phyloP scores from a whole-genome alignment of 2,888 invertebrate genomes.

The Drosophila monieri region DNA sequence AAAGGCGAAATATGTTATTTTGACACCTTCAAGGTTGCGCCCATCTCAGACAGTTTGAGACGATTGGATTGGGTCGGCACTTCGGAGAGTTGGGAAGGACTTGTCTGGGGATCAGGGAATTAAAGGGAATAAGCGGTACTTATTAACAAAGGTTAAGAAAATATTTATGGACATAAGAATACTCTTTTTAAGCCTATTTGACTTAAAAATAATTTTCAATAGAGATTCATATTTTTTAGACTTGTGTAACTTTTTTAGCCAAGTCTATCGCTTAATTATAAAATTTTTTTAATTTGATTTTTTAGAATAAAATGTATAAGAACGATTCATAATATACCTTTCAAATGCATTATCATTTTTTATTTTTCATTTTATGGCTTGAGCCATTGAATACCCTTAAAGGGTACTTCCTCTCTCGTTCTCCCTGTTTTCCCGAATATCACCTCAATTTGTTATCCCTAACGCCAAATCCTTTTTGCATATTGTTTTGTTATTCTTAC shows the following conservation, averaged over 20 bases:
- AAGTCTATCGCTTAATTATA: neutral
- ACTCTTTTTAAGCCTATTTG: neutral
- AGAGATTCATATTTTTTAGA: neutral
- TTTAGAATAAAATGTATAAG: too few species aligned
- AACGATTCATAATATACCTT: too few species aligned
- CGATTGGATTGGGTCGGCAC: slow-evolving; percentile 21
- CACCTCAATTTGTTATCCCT: slow-evolving; percentile 52
- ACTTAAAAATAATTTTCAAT: neutral
- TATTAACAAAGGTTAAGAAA: neutral
- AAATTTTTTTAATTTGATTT: neutral
- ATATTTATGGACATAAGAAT: neutral
- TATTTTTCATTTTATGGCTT: neutral
- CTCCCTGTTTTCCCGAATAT: slow-evolving; percentile 1
- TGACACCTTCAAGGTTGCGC: slow-evolving; percentile 77
- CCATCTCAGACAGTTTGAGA: slow-evolving; percentile 37
- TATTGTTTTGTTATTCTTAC: slow-evolving; percentile 53
- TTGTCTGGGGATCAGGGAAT: slow-evolving; percentile 14
- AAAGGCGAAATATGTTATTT: slow-evolving; percentile 70
- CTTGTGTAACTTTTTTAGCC: too few species aligned
- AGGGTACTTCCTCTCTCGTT: slow-evolving; percentile 45
- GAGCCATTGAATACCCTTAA: neutral
- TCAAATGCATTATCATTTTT: too few species aligned
- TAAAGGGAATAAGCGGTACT: slow-evolving; percentile 13
- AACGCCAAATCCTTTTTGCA: slow-evolving; percentile 69
- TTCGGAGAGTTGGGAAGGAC: neutral